Evolutionary conservation across 2,113 vertebrate species (phyloP), one percentile per base, ranked within the genome.

Genomic region (Grantiella picta): DNA sequence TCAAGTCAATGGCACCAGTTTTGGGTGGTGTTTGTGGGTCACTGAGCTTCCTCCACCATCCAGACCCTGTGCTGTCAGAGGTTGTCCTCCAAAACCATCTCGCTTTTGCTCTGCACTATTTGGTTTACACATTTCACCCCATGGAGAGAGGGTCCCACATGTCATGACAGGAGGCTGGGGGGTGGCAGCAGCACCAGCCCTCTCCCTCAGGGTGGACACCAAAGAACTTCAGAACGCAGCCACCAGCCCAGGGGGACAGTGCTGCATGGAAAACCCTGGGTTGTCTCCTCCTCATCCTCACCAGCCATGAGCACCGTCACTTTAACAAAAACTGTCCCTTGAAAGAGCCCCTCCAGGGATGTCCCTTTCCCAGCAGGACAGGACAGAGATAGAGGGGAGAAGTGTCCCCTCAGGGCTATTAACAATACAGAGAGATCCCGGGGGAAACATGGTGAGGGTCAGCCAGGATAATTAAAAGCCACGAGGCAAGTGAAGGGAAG

Each of bases 381-480:
- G 68, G 36, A 42, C 68, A 76, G 54, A 76, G n/a, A 56, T 53
- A 12, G 21, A 56, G 78, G 40, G 52, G 11, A 7, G 10, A 45
- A 31, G 11, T 33, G 52, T 10, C 23, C 29, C n/a, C 38, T 28
- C 21, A 38, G 29, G 36, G 28, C 25, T 79, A 42, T 6, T 14
- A 54, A 59, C 10, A 42, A 50, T 1, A 49, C 0, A 10, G 54
- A 86, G 8, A 77, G 18, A 45, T 1, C 3, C 20, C 0, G 2
- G 3, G 15, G 16, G 4, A 31, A 88, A 60, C 45, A 42, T 2
- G 7, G 17, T 17, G 44, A 61, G 25, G 23, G 29, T 47, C 42
- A 94, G 42, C 5, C 52, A 38, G 44, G 49, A 54, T 38, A 82
- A 68, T 64, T 47, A 69, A 76, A 89, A 68, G 38, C 38, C 5